A percentile compares a stretch with the other conserved stretches of the same genome.
phyloP scores from a whole-genome alignment of 2,888 invertebrate genomes.

The Callyntrura sp. region DNA sequence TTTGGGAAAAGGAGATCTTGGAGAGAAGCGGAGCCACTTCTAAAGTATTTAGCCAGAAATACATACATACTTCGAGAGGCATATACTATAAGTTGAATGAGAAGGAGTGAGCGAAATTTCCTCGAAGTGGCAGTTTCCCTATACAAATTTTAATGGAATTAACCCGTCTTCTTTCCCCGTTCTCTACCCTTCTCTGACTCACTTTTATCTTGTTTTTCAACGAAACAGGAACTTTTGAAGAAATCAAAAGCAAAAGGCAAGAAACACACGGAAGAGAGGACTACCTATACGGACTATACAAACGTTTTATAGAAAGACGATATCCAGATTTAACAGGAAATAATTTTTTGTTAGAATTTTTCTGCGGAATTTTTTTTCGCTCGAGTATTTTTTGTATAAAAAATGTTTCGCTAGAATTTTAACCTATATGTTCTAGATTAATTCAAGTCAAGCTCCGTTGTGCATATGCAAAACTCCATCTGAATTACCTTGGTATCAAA shows the following conservation, averaged over 20 bases:
- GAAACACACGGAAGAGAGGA: too few species aligned
- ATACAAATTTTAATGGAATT: slow-evolving; percentile 79
- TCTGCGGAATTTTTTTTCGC: too few species aligned
- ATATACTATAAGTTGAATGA: background rate
- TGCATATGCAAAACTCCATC: too few species aligned
- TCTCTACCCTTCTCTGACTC: slow-evolving; percentile 10
- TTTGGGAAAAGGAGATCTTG: background rate
- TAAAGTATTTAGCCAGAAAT: background rate
- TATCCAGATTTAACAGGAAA: too few species aligned
- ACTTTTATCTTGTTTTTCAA: background rate
- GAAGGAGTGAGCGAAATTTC: slow-evolving; percentile 51
- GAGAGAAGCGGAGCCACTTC: background rate
- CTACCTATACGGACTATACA: too few species aligned
- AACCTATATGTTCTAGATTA: too few species aligned
- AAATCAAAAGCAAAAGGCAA: background rate
- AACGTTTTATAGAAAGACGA: too few species aligned
- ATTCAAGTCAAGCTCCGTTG: too few species aligned
- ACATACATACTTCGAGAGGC: background rate
- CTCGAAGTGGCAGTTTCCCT: slow-evolving; percentile 68
- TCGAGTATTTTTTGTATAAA: too few species aligned
- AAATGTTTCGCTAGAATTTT: too few species aligned
- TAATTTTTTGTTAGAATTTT: too few species aligned
- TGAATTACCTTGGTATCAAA: too few species aligned
- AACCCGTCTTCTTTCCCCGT: slow-evolving; percentile 57
- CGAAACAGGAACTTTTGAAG: background rate